Evolutionary conservation across 2,113 vertebrate species (phyloP).

Genomic region (Notarius quadriscutis): DNA sequence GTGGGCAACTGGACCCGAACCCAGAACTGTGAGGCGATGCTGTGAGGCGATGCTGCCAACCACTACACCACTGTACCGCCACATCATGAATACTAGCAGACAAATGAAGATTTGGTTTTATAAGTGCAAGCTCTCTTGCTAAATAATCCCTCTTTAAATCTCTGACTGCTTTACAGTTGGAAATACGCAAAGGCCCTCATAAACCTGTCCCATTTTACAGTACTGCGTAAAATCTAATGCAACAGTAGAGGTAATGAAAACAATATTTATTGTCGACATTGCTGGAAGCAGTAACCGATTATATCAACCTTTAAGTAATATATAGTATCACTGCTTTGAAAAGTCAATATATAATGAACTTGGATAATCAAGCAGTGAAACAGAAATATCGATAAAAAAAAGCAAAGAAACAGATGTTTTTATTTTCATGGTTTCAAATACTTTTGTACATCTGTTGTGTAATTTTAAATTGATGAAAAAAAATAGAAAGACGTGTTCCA

Average conservation of each 20-base stretch:
- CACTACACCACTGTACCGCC: too few species aligned
- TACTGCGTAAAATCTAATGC: constrained; percentile 9
- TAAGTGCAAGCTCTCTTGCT: neutral
- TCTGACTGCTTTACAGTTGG: constrained; percentile 5
- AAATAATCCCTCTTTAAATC: constrained; percentile 13
- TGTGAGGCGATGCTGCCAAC: too few species aligned
- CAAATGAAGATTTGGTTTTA: constrained; percentile 13
- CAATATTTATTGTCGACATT: constrained; percentile 7
- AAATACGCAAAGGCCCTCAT: constrained; percentile 10
- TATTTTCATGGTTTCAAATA: neutral
- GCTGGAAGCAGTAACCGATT: constrained; percentile 24
- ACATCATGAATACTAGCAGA: neutral
- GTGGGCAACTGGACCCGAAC: too few species aligned
- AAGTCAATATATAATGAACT: neutral
- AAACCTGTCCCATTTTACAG: neutral
- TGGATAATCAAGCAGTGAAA: neutral
- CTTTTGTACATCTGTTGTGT: neutral
- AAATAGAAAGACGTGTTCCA: neutral
- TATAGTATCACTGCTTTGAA: neutral
- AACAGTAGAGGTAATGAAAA: constrained; percentile 12
- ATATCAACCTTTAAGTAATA: constrained; percentile 10
- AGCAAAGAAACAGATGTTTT: neutral
- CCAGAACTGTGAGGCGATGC: too few species aligned
- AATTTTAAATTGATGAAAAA: neutral
- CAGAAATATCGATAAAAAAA: neutral